Conservation (phyloP, 2,888 invertebrate genomes). For the Therioaphis trifolii region DNA sequence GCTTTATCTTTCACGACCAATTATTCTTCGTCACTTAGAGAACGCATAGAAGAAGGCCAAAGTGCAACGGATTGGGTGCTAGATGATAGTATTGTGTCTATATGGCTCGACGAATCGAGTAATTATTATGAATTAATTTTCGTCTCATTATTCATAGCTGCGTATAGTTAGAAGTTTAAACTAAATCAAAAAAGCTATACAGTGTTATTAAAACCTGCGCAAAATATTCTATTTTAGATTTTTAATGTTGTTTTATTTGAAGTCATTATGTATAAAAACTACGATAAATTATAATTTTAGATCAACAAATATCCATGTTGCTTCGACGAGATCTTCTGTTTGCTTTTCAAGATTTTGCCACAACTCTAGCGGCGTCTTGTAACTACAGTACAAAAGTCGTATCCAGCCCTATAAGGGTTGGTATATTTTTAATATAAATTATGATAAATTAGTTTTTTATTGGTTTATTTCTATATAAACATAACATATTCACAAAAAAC, state of each 20-base stretch:
- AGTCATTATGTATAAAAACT: neutral
- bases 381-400: constrained; percentile 76
- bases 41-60: constrained; percentile 74
- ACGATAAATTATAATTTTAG: constrained; percentile 71
- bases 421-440: no score
- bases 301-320: constrained; percentile 88
- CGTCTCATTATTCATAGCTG: no score
- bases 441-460: no score
- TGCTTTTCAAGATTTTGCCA: constrained; percentile 80
- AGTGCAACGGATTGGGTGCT: constrained; percentile 74
- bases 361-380: constrained; percentile 75
- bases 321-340: constrained; percentile 79
- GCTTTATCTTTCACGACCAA: constrained; percentile 80
- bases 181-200: no score
- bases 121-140: constrained; percentile 68
- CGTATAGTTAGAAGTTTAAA: no score
- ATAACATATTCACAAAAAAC: neutral
- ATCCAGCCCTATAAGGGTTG: constrained; percentile 72
- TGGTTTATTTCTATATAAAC: neutral
- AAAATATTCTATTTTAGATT: no score
- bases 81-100: constrained; percentile 74
- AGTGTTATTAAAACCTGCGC: no score
- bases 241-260: no score
- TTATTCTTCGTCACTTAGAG: constrained; percentile 78
- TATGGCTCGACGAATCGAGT: constrained; percentile 89